Evolutionary conservation across 2,113 vertebrate genomes (phyloP).

Genomic region (Gopherus evgoodei): DNA sequence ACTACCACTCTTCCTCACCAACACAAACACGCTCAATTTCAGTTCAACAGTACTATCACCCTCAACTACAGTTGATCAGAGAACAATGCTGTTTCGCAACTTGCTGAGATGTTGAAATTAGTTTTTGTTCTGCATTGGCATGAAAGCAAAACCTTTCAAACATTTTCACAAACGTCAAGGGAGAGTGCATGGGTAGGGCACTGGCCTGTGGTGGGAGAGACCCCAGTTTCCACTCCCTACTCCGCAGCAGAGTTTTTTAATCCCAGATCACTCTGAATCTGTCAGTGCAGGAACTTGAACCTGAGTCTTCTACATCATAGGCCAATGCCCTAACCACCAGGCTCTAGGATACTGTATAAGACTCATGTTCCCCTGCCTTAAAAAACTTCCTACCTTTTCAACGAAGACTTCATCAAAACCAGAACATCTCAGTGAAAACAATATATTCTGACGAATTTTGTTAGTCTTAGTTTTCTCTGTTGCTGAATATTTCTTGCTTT

Average conservation of each 20-base stretch:
- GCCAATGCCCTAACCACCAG: not conserved
- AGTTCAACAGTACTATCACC: not conserved
- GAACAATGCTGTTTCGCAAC: not conserved
- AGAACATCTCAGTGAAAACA: not conserved
- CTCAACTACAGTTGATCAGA: not conserved
- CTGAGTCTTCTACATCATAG: not conserved
- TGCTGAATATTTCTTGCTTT: not conserved
- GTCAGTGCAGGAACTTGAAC: not conserved
- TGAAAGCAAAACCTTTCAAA: not conserved
- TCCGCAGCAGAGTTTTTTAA: not conserved
- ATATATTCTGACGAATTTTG: not conserved
- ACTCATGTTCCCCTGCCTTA: not conserved
- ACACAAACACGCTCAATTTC: not conserved
- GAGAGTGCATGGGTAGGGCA: not conserved
- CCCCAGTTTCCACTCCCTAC: not conserved
- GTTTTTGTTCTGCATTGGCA: not conserved
- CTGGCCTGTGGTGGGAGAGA: not conserved
- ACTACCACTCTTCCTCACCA: not conserved
- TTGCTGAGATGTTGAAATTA: not conserved
- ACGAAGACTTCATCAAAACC: not conserved
- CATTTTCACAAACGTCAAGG: not conserved
- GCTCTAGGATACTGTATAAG: not conserved
- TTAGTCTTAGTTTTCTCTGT: not conserved
- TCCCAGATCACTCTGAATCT: not conserved
- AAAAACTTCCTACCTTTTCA: not conserved